phyloP scores from a whole-genome alignment of 1,140 invertebrate species.

The Trachymyrmex cornetzi region DNA sequence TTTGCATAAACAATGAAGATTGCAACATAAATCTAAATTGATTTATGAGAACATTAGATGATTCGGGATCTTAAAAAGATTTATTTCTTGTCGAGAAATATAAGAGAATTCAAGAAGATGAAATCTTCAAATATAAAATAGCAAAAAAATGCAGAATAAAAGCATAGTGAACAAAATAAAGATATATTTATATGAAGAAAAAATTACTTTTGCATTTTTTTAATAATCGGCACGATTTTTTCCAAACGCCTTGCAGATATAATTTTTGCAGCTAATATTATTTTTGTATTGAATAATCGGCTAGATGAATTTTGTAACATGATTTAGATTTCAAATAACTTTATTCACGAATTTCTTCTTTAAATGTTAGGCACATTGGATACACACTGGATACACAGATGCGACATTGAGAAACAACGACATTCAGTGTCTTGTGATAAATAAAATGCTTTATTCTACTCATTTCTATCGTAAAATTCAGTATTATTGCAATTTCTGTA shows the following conservation, averaged over 20 bases:
- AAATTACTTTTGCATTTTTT: background rate
- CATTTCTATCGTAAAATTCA: background rate
- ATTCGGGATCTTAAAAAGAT: background rate
- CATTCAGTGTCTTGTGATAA: background rate
- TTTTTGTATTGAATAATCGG: background rate
- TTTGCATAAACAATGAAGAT: background rate
- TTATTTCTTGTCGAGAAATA: background rate
- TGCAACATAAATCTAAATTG: background rate
- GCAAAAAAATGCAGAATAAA: background rate
- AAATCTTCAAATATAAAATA: background rate
- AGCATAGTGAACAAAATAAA: background rate
- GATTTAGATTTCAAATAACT: background rate
- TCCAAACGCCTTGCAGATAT: background rate
- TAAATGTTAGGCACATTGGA: background rate
- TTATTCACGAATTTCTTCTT: background rate
- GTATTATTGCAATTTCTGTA: conserved; percentile 16
- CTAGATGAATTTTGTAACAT: background rate
- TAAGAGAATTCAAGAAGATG: background rate
- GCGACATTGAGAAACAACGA: background rate
- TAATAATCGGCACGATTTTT: background rate
- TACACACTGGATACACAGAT: background rate
- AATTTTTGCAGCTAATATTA: background rate
- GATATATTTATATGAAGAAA: background rate
- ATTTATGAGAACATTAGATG: background rate
- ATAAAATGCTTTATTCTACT: background rate